These are phyloP conservation scores for Escarpia spicata DNA, from an alignment of 2,888 invertebrate species.

Conservation along the genomic window DNA sequence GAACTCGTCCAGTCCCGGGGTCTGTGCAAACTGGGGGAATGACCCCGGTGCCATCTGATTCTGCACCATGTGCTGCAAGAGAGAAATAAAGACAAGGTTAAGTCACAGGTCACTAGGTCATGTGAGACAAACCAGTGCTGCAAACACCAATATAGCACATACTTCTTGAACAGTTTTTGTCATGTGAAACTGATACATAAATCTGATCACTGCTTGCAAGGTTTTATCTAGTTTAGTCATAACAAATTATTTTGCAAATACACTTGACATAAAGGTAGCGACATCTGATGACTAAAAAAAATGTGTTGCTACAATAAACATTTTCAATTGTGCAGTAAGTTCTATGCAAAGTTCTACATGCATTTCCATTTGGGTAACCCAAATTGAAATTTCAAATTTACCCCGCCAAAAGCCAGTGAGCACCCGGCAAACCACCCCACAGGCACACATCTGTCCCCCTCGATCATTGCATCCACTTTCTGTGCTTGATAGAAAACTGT, in stretches of 20 bases:
- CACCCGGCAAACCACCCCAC: slow-evolving; percentile 7
- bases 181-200: no score
- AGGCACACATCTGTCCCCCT: not conserved
- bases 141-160: no score
- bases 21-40: not conserved
- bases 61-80: not conserved
- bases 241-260: not conserved
- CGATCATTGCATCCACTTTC: not conserved
- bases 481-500: not conserved
- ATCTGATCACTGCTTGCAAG: not conserved
- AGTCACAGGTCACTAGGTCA: not conserved
- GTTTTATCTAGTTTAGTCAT: not conserved
- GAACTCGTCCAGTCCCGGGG: not conserved
- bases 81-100: not conserved
- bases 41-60: not conserved
- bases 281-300: not conserved
- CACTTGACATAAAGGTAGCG: not conserved
- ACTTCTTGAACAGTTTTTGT: no score
- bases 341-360: not conserved
- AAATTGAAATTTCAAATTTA: not conserved
- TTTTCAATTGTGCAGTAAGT: not conserved
- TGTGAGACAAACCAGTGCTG: not conserved
- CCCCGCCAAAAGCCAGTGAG: not conserved
- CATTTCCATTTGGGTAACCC: not conserved
- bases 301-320: not conserved